Evolutionary conservation across 2,113 vertebrate genomes (phyloP).

Genomic region (Cynocephalus volans): DNA sequence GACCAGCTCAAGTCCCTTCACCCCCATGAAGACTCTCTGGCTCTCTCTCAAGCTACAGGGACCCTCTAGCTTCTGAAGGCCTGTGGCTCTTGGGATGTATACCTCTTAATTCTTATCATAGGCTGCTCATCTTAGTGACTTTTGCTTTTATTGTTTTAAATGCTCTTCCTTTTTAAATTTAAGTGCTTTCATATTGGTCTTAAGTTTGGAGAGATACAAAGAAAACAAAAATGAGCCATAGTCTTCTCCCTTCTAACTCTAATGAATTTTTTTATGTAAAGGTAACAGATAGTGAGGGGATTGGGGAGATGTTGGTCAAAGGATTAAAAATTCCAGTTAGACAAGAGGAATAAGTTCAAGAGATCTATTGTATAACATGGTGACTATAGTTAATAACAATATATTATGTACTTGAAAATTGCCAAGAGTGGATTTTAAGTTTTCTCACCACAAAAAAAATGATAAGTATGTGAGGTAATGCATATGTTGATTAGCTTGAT

Average conservation of each 20-base stretch:
- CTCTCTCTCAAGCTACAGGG: background rate
- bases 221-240: background rate
- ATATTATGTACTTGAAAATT: background rate
- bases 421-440: background rate
- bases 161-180: background rate
- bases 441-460: background rate
- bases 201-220: slow-evolving; percentile 25
- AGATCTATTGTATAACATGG: background rate
- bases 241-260: background rate
- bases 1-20: background rate
- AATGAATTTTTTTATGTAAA: slow-evolving; percentile 22
- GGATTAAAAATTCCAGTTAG: background rate
- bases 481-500: background rate
- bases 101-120: background rate
- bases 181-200: slow-evolving; percentile 54
- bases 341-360: background rate
- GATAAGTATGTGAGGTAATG: background rate
- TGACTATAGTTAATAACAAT: background rate
- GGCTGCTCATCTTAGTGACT: background rate
- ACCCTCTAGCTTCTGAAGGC: background rate
- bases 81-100: background rate
- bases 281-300: background rate
- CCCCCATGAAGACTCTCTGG: background rate
- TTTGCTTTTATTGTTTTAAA: slow-evolving; percentile 49
- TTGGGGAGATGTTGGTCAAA: background rate